Evolutionary conservation across 2,113 vertebrate species (phyloP).

Genomic region (Labeo catla): DNA sequence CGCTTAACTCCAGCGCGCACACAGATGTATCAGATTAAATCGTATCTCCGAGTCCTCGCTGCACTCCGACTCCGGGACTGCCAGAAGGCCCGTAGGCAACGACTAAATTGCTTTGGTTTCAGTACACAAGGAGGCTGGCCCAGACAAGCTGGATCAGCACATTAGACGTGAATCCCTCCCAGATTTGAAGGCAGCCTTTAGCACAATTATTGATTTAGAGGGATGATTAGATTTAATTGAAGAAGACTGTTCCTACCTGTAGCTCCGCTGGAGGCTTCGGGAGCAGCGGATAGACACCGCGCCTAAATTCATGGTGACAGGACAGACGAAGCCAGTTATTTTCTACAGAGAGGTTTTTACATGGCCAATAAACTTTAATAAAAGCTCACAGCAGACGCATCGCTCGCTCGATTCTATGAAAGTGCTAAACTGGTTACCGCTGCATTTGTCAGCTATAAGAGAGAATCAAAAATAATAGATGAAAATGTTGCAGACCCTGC

Average conservation of each 20-base stretch:
- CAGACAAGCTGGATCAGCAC: conserved; percentile 98
- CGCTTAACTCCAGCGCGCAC: conserved; percentile 79
- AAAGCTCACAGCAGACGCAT: conserved; percentile 70
- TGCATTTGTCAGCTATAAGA: conserved; percentile 9
- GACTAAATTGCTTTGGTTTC: conserved; percentile 99
- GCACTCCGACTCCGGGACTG: conserved; percentile 85
- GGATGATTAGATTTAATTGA: conserved; percentile 99
- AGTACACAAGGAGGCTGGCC: conserved; percentile 97
- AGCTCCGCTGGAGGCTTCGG: conserved; percentile 86
- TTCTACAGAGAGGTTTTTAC: conserved; percentile 77
- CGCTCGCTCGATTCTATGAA: conserved; percentile 3
- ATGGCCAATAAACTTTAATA: conserved; percentile 84
- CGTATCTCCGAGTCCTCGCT: conserved; percentile 81
- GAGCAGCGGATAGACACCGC: conserved; percentile 71
- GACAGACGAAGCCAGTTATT: conserved; percentile 71
- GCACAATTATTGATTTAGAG: conserved; percentile 97
- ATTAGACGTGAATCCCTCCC: conserved; percentile 96
- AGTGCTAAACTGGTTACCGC: conserved; percentile 12
- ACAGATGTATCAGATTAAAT: conserved; percentile 99
- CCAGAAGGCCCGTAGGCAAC: conserved; percentile 96
- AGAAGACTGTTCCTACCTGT: conserved; percentile 98
- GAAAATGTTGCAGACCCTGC: background rate
- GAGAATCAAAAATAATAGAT: conserved; percentile 28
- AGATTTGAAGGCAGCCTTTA: conserved; percentile 98
- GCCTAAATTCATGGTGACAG: conserved; percentile 85